Percentiles rank a stretch among this genome's conserved stretches.
Conservation (phyloP, 1,140 invertebrate genomes). For the Formica exsecta region DNA sequence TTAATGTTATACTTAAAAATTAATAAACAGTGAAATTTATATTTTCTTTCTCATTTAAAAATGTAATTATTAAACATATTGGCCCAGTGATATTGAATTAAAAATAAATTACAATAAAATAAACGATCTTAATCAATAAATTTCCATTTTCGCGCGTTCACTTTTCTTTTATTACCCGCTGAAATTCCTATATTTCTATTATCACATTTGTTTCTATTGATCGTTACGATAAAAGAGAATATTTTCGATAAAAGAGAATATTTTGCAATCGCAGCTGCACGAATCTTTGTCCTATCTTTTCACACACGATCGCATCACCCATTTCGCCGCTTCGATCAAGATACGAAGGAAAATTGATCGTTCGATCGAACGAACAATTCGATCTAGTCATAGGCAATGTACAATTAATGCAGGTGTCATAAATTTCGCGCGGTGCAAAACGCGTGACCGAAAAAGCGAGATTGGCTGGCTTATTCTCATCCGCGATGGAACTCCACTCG, state of each 20-base stretch:
- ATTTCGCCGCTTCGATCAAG: neutral
- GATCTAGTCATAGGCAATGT: too few relatives aligned
- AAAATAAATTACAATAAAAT: too few relatives aligned
- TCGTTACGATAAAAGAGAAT: neutral
- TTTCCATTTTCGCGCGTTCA: neutral
- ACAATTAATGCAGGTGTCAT: too few relatives aligned
- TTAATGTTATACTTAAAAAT: too few relatives aligned
- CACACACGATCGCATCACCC: neutral
- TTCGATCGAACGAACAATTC: neutral
- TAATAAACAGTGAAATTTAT: too few relatives aligned
- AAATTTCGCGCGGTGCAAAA: too few relatives aligned
- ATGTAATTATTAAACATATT: too few relatives aligned
- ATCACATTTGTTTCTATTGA: neutral
- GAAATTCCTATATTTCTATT: neutral
- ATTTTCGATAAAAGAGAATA: neutral
- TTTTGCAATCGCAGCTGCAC: neutral
- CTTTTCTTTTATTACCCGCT: neutral
- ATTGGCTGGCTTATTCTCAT: too few relatives aligned
- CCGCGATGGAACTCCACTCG: too few relatives aligned
- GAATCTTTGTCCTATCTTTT: conserved; percentile 13
- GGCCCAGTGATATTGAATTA: too few relatives aligned
- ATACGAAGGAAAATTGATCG: conserved; percentile 41
- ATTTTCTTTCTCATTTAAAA: too few relatives aligned
- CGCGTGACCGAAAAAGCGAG: too few relatives aligned
- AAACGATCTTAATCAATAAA: neutral